Conservation (phyloP, 2,113 vertebrate species). For the Buteo buteo region DNA sequence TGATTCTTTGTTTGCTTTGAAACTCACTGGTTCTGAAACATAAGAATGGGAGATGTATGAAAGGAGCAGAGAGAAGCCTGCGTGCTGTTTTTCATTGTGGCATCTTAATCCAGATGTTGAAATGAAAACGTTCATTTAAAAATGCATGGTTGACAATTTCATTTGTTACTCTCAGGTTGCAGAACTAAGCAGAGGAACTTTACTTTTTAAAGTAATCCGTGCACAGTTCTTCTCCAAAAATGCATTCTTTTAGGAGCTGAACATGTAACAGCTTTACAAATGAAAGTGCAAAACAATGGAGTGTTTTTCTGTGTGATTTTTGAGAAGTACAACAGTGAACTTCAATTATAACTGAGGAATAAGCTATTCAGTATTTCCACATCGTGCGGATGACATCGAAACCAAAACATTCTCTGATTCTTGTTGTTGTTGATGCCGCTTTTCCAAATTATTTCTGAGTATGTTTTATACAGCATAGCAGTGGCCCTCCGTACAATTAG, state of each 20-base stretch:
- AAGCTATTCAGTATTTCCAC: conserved; percentile 15
- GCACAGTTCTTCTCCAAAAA: neutral
- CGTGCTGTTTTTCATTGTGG: conserved; percentile 48
- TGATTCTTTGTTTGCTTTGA: conserved; percentile 49
- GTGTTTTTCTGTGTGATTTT: neutral
- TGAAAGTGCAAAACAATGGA: neutral
- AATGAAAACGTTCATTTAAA: conserved; percentile 5
- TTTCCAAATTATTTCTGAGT: neutral
- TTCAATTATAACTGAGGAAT: neutral
- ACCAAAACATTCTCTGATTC: conserved; percentile 8
- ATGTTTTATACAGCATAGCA: neutral
- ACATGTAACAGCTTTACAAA: neutral
- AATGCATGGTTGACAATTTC: conserved; percentile 11
- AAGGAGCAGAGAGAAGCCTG: neutral
- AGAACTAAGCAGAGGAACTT: neutral
- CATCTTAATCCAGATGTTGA: conserved; percentile 64
- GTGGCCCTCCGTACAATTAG: neutral
- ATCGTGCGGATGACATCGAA: neutral
- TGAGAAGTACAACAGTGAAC: neutral
- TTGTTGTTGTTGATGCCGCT: neutral
- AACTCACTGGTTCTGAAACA: neutral
- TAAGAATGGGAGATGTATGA: neutral
- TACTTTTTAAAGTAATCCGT: neutral
- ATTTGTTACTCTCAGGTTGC: conserved; percentile 42
- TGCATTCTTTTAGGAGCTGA: neutral